Conservation (phyloP, 2,797 vertebrate species). For the Eulemur mongoz region DNA sequence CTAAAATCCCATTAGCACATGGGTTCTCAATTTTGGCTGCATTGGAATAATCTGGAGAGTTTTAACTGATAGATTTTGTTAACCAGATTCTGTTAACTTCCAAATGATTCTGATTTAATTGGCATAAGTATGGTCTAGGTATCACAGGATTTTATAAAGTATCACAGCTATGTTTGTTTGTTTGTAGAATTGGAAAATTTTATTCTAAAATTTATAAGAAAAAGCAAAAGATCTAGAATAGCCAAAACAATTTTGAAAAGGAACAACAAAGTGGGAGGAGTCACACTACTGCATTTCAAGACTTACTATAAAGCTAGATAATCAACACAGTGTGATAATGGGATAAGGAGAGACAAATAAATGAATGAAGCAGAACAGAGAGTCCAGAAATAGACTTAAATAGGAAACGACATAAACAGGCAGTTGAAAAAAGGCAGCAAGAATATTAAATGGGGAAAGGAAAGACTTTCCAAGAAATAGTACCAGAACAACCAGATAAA, state of each 20-base stretch:
- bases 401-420: background rate
- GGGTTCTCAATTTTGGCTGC: background rate
- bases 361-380: background rate
- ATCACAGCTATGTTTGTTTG: background rate
- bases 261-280: background rate
- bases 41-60: background rate
- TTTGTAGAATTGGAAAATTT: constrained; percentile 11
- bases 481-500: background rate
- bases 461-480: background rate
- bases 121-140: background rate
- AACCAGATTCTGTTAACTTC: background rate
- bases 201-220: constrained; percentile 7
- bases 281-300: background rate
- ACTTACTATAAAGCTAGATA: background rate
- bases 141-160: background rate
- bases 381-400: background rate
- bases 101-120: constrained; percentile 14
- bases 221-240: background rate
- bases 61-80: background rate
- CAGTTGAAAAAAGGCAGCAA: background rate
- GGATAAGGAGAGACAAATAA: constrained; percentile 1
- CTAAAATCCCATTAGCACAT: background rate
- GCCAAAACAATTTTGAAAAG: background rate
- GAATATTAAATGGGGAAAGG: background rate
- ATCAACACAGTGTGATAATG: background rate